Evolutionary conservation across 2,797 vertebrate genomes (phyloP), one percentile per base, ranked within the genome.

Genomic region (Galagoides demidoff): DNA sequence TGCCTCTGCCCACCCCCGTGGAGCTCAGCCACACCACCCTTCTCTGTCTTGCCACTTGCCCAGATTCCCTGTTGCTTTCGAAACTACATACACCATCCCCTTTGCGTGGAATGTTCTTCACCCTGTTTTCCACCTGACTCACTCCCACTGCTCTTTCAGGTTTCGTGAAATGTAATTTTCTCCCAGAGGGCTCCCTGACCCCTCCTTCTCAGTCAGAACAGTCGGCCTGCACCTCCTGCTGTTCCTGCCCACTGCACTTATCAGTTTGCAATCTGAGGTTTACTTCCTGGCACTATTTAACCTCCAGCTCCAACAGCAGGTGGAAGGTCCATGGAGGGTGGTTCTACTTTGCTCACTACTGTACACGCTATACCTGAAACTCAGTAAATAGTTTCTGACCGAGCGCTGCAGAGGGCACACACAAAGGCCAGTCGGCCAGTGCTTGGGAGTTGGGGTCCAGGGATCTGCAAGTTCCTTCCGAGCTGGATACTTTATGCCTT

Each of bases 341-440:
- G 23, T 23, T 81, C n/a, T 39, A 1, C 55, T 52, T 55, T 92
- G 57, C 83, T 86, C 49, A 68, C n/a, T 34, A 49, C 22, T 16
- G 10, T 45, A 49, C 25, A 79, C 2, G 23, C 79, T n/a, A 43
- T 1, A 45, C 71, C 64, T 43, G 25, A 10, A 84, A 74, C 64
- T 96, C 49, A 45, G 61, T n/a, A 88, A 68, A 83, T n/a, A 55
- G 64, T 82, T 96, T 71, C 70, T 12, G 49, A 91, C 25, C 2
- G 57, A 9, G 43, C 0, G 0, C 49, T 7, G 25, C 57, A 27
- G 39, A 92, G 66, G 20, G 13, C 27, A 68, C 37, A 68, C 37
- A 52, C 81, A 66, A 77, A 85, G 45, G 57, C 49, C 43, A 71
- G 43, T 27, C 49, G 27, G 34, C 25, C 37, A 5, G 59, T 0